Evolutionary conservation across 2,888 invertebrate species (phyloP).

Genomic region (Saturnia pavonia): DNA sequence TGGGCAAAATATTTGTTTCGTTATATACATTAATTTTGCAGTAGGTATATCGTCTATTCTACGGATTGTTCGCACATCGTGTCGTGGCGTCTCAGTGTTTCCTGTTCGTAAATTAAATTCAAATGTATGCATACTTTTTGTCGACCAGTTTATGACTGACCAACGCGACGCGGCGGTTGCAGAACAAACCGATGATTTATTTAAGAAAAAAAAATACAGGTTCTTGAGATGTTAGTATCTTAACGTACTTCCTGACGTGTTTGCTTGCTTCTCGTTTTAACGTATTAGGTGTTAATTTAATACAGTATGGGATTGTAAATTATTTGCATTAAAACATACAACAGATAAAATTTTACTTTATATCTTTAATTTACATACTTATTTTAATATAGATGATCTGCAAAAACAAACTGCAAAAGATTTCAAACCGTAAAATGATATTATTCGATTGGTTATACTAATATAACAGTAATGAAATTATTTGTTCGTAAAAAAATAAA

Average conservation of each 20-base stretch:
- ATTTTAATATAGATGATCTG: neutral
- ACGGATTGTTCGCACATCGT: conserved; percentile 48
- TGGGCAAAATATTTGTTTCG: conserved; percentile 24
- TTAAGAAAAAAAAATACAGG: conserved; percentile 43
- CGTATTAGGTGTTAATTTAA: conserved; percentile 16
- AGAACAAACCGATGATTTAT: conserved; percentile 39
- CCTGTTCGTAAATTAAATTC: conserved; percentile 76
- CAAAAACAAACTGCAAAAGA: neutral
- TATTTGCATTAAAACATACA: conserved; percentile 4
- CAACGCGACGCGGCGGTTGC: conserved; percentile 36
- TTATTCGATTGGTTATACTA: neutral
- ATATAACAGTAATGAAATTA: neutral
- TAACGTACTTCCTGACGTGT: conserved; percentile 54
- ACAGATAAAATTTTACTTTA: neutral
- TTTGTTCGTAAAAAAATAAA: neutral
- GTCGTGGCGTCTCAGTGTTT: conserved; percentile 63
- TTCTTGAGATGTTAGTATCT: conserved; percentile 46
- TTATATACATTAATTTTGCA: conserved; percentile 27
- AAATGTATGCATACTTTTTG: conserved; percentile 78
- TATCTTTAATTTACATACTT: neutral
- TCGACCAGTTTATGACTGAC: conserved; percentile 56
- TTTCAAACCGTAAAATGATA: neutral
- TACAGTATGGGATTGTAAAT: neutral
- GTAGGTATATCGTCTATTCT: conserved; percentile 37
- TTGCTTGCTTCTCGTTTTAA: conserved; percentile 27